phyloP scores from a whole-genome alignment of 2,113 vertebrate genomes.

The Daboia siamensis region DNA sequence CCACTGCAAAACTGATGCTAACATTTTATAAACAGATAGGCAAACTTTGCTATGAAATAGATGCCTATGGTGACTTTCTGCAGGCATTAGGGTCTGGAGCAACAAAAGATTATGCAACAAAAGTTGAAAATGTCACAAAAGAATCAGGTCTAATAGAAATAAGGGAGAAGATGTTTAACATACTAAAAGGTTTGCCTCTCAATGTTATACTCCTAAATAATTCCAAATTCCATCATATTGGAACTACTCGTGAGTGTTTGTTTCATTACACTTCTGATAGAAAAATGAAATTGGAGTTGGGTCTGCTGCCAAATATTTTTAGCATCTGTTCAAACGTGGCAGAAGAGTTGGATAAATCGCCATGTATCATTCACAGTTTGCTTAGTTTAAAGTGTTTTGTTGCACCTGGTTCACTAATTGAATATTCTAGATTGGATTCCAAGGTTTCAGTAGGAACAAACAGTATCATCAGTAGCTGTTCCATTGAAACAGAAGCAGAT shows the following conservation, averaged over 20 bases:
- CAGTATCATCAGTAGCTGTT: constrained; percentile 80
- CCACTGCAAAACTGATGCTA: constrained; percentile 70
- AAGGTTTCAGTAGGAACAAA: constrained; percentile 70
- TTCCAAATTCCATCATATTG: constrained; percentile 92
- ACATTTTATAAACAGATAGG: constrained; percentile 73
- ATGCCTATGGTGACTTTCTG: constrained; percentile 94
- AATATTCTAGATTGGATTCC: constrained; percentile 80
- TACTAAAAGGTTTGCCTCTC: constrained; percentile 78
- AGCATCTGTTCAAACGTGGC: constrained; percentile 58
- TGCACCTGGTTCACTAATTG: constrained; percentile 76
- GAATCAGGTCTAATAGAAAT: constrained; percentile 65
- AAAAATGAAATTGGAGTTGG: constrained; percentile 76
- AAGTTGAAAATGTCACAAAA: constrained; percentile 66
- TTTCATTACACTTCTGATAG: constrained; percentile 79
- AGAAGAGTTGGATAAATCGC: not conserved
- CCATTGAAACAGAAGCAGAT: constrained; percentile 53
- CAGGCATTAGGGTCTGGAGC: constrained; percentile 85
- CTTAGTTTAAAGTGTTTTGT: constrained; percentile 69
- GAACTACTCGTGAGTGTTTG: constrained; percentile 86
- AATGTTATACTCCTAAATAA: constrained; percentile 87
- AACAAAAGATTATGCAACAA: constrained; percentile 73
- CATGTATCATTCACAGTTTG: constrained; percentile 81
- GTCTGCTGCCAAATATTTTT: constrained; percentile 74
- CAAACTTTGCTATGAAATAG: constrained; percentile 83
- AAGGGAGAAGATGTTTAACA: constrained; percentile 78